Evolutionary conservation across 2,113 vertebrate genomes (phyloP), one percentile per base, ranked within the genome.

Genomic region (Notiomystis cincta): DNA sequence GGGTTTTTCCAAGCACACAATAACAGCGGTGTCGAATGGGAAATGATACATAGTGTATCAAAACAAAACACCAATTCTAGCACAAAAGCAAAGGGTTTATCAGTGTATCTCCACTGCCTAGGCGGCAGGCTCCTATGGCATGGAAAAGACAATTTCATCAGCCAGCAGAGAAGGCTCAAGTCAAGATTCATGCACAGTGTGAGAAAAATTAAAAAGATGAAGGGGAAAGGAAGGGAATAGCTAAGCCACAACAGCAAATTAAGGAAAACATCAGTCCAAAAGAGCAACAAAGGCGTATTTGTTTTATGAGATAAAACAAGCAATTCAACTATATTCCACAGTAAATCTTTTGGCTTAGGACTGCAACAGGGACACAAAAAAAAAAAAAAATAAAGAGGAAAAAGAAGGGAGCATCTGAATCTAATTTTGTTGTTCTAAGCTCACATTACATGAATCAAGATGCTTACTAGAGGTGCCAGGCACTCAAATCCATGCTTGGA

Each of bases 1-100:
- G 60, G 88, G 69, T 92, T 96, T 96, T 93, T 94, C 92, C 93
- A 94, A 82, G 40, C 51, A n/a, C 53, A 93, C 73, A 93, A 95
- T 84, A 90, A 90, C 84, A 69, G 65, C 9, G 22, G 37, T 75
- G 92, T 83, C 37, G 22, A 86, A 88, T 96, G 77, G 95, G 95
- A 96, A 96, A 67, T 93, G 88, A 96, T 92, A 80, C 79, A 78
- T 33, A 64, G 33, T 17, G 20, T 44, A 84, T 31, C 28, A 78
- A 91, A 94, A 77, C 86, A 75, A 90, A 95, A 42, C 58, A 83
- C 67, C 76, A 54, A 40, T 16, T 35, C 73, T 24, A 84, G 61
- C 70, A 82, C 84, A 93, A 96, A 94, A 94, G 57, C 73, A 76
- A 44, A 9, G 12, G 10, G 51, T 93, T 88, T 95, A 73, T 93